Evolutionary conservation across 2,888 invertebrate genomes (phyloP).

Genomic region (Norana najaformis): DNA sequence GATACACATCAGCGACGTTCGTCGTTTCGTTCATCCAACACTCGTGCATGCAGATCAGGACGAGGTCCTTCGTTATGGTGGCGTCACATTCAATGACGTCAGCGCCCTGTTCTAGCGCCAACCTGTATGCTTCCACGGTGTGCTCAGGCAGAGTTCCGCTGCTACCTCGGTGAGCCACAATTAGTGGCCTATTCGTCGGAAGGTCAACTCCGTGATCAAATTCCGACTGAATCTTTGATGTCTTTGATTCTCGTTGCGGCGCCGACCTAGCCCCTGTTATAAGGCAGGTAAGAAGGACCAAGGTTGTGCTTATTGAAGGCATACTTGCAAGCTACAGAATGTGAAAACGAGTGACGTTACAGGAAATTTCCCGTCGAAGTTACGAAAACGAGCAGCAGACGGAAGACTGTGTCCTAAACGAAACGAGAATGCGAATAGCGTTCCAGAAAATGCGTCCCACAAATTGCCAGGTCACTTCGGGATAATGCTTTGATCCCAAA

Average conservation of each 20-base stretch:
- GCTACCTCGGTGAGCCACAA: conserved; percentile 47
- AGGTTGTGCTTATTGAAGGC: not conserved
- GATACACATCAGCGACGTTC: conserved; percentile 38
- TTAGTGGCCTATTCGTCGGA: conserved; percentile 41
- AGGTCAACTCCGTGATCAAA: conserved; percentile 39
- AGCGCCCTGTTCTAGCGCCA: conserved; percentile 45
- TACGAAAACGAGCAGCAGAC: too few species aligned
- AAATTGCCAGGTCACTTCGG: not conserved
- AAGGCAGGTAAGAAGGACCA: not conserved
- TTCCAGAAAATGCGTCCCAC: not conserved
- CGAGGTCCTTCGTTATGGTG: conserved; percentile 42
- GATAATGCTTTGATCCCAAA: not conserved
- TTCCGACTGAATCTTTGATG: not conserved
- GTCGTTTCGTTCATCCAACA: conserved; percentile 42
- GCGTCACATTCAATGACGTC: conserved; percentile 47
- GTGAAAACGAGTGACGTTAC: too few species aligned
- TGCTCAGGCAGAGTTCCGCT: conserved; percentile 46
- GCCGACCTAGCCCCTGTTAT: not conserved
- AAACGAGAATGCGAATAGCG: not conserved
- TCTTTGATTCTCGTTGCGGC: not conserved
- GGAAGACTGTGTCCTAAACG: not conserved
- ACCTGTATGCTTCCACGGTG: conserved; percentile 37
- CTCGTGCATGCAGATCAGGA: conserved; percentile 44
- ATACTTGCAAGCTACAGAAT: not conserved
- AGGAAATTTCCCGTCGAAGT: too few species aligned